Evolutionary conservation across 2,113 vertebrate genomes (phyloP), one percentile per base, ranked within the genome.

Genomic region (Notothenia rossii): DNA sequence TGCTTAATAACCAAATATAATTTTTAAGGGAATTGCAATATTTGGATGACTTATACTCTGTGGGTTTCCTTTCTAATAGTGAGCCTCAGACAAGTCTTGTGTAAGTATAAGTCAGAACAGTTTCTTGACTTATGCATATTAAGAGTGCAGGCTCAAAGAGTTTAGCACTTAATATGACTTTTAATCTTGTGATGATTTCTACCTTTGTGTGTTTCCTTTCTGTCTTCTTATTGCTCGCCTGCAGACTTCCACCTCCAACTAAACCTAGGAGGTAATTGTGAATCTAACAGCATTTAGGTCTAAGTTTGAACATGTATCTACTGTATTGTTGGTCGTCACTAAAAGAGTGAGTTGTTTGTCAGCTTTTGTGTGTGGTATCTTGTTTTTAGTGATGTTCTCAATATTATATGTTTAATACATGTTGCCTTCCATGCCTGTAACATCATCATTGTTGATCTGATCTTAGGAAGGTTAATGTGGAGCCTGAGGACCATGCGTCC

Each of bases 401-500:
- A 11, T 13, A 48, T 48, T 13, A 55, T 55, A 55, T 55, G n/a
- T 8, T 9, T 14, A 7, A 40, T 29, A 8, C 4, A 12, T 18
- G 2, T 66, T 62, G 18, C 10, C 59, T 43, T 56, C 54, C 10
- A 8, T 15, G 20, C 48, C 33, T 25, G 18, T 67, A 18, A 71
- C 4, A 2, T 63, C 40, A 10, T 15, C 0, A 17, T 75, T 20
- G 18, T 76, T 36, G 4, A n/a, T 87, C 43, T 82, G 48, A 22
- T 40, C 66, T 2, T 36, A 96, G 97, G 79, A 98, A 97, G 87
- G 94, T 96, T 18, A 86, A 93, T 0, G 91, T 88, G 54, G 94
- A 96, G 43, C 94, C 94, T 0, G 96, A 97, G 67, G 95, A 94
- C 71, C 95, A 96, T 22, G 90, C 89, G 0, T 93, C 96, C 0